These are phyloP conservation scores for Rallus crepitans DNA, from an alignment of 2,797 vertebrate genomes.

Conservation along the genomic window DNA sequence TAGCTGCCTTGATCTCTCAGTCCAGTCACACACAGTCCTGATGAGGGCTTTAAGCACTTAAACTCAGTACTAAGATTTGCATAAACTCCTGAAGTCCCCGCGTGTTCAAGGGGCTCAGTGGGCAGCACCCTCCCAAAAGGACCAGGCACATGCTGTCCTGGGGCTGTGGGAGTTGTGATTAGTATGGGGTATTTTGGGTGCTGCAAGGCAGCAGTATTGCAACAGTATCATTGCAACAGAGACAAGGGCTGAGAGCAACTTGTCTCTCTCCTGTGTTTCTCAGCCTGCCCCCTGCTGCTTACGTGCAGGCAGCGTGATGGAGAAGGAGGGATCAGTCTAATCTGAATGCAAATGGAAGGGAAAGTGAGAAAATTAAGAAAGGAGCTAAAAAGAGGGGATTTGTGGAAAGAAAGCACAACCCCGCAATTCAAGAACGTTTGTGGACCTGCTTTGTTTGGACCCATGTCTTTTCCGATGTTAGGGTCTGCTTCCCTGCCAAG, in stretches of 20 bases:
- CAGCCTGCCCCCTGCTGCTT: neutral
- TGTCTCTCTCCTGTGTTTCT: neutral
- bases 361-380: neutral
- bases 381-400: neutral
- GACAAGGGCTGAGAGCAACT: neutral
- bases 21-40: rapidly evolving
- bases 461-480: neutral
- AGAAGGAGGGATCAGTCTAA: neutral
- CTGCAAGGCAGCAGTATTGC: neutral
- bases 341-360: neutral
- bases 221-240: neutral
- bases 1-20: neutral
- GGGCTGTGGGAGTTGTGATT: neutral
- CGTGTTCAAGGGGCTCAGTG: neutral
- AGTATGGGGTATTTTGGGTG: neutral
- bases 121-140: neutral
- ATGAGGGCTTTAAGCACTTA: too few species aligned
- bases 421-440: neutral
- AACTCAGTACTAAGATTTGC: neutral
- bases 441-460: neutral
- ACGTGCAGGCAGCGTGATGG: neutral
- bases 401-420: neutral
- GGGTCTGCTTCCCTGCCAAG: neutral
- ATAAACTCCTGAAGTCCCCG: neutral
- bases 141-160: neutral